Evolutionary conservation across 2,113 vertebrate genomes (phyloP), one percentile per base, ranked within the genome.

Genomic region (Maccullochella peelii): DNA sequence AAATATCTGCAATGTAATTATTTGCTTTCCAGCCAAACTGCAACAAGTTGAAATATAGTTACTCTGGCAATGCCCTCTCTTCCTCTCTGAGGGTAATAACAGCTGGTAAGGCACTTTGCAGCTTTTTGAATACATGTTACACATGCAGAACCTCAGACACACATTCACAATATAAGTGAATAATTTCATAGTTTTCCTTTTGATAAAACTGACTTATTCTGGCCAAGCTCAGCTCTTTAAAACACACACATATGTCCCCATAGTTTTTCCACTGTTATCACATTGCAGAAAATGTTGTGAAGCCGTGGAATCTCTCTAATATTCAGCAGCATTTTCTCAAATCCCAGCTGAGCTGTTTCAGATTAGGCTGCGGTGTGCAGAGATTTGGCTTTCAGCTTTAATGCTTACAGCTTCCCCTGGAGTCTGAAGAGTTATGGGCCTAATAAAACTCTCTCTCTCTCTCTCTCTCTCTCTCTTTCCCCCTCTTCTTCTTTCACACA

Each of bases 341-440:
- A 47, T 90, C 84, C 80, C 86, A 69, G 68, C 57, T 73, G 88
- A 84, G 85, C 86, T 88, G 83, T 83, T 89, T 82, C 66, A 66
- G 25, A 91, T 84, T 73, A 88, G 77, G 71, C 87, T 73, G 86
- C 87, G 83, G 82, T 77, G 65, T 74, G 75, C 86, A 83, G 80
- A 84, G 82, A 84, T 86, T 84, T 85, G 85, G 93, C 90, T 90
- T 92, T 90, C 85, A 89, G 75, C 82, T 87, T 83, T 88, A 88
- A 86, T 83, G 89, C 84, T 70, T 69, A 59, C 68, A 81, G 89
- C 88, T 90, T 91, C 89, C 87, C 87, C 86, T 67, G 42, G 89
- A 82, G 73, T 69, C 63, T 72, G 16, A 88, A 89, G 92, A 92
- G 85, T 93, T 93, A 92, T 91, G 79, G 84, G 79, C 73, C 89